Conservation (phyloP, 2,888 invertebrate species). For the Eupsilia transversa region DNA sequence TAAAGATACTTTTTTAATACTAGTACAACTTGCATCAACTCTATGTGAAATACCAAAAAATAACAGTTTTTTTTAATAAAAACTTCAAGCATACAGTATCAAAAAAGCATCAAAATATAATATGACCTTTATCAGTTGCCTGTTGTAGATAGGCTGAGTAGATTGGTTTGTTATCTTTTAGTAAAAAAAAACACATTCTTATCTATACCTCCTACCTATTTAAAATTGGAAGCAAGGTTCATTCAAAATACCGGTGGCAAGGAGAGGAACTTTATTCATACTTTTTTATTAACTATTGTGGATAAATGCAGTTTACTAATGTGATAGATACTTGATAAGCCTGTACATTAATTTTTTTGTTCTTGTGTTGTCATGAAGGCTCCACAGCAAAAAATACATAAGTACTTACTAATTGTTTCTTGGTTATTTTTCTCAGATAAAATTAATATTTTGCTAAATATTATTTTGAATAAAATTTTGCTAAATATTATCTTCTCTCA, state of each 20-base stretch:
- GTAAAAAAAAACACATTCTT: slow-evolving; percentile 22
- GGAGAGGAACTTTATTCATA: neutral
- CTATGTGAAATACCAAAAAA: neutral
- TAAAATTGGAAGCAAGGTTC: slow-evolving; percentile 39
- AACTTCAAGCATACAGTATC: slow-evolving; percentile 4
- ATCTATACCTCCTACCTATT: slow-evolving; percentile 15
- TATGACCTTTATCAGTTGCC: slow-evolving; percentile 27
- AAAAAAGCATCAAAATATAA: slow-evolving; percentile 32
- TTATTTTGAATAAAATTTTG: neutral
- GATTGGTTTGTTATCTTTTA: slow-evolving; percentile 24
- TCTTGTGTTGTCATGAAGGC: neutral
- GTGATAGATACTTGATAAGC: slow-evolving; percentile 16
- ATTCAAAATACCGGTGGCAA: slow-evolving; percentile 3
- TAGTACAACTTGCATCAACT: slow-evolving; percentile 1
- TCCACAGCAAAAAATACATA: neutral
- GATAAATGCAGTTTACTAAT: neutral
- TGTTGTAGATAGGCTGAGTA: slow-evolving; percentile 22
- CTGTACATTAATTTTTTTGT: neutral
- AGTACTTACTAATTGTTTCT: neutral
- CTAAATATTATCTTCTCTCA: neutral
- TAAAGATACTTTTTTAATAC: neutral
- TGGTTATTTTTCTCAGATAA: neutral
- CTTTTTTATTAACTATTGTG: neutral
- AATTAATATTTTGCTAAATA: neutral
- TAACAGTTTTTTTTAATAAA: neutral